These are phyloP conservation scores for Heterotilapia buettikoferi DNA, from an alignment of 2,113 vertebrate genomes.

Conservation along the genomic window DNA sequence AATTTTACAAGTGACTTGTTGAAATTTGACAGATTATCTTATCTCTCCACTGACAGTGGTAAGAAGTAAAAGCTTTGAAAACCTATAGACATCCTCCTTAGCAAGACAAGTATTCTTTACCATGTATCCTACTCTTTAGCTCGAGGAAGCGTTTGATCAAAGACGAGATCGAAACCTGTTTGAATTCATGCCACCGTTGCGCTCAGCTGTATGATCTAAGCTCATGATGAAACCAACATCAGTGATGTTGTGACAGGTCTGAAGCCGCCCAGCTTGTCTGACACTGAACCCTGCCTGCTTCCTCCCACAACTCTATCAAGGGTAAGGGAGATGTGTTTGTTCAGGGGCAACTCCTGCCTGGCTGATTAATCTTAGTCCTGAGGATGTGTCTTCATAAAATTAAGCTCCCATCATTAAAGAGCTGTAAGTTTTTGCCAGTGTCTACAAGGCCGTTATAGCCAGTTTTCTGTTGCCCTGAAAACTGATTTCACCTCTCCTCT, in stretches of 20 bases:
- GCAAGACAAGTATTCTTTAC: background rate
- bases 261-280: background rate
- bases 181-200: background rate
- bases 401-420: background rate
- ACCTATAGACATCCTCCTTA: background rate
- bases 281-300: background rate
- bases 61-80: background rate
- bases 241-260: background rate
- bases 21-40: background rate
- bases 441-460: slow-evolving; percentile 15
- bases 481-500: background rate
- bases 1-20: background rate
- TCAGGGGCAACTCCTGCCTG: background rate
- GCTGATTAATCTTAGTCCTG: slow-evolving; percentile 19
- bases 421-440: background rate
- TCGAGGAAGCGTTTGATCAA: background rate
- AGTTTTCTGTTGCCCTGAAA: slow-evolving; percentile 33
- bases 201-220: background rate
- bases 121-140: background rate
- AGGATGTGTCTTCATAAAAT: background rate
- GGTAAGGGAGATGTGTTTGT: background rate
- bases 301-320: background rate
- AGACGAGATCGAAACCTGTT: background rate
- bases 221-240: background rate
- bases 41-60: background rate